Conservation (phyloP, 1,140 invertebrate species). For the Eurosta solidaginis region DNA sequence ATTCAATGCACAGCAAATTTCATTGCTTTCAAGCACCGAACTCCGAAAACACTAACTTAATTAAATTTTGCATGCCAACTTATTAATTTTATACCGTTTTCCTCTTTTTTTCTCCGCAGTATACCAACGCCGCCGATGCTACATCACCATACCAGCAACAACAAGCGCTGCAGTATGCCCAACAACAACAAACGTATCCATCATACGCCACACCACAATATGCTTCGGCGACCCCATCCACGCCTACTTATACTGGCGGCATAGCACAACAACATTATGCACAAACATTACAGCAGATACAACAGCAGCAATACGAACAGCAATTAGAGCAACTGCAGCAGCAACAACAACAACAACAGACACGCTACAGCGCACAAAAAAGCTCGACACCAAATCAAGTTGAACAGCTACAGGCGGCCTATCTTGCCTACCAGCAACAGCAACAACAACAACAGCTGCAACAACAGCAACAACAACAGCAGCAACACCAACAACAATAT, state of each 20-base stretch:
- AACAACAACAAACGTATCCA: background rate
- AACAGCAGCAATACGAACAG: conserved; percentile 34
- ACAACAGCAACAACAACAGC: conserved; percentile 41
- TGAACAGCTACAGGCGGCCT: conserved; percentile 51
- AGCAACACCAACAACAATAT: conserved; percentile 50
- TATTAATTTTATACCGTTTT: background rate
- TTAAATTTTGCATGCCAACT: background rate
- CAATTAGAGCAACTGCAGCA: conserved; percentile 12
- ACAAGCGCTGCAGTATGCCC: conserved; percentile 36
- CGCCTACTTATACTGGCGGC: background rate
- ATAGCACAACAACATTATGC: conserved; percentile 23
- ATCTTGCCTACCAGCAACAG: conserved; percentile 42
- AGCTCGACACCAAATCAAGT: background rate
- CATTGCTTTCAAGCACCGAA: background rate
- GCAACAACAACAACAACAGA: conserved; percentile 21
- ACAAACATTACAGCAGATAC: conserved; percentile 32
- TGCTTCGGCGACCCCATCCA: background rate
- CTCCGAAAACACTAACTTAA: too few species aligned
- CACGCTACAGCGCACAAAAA: background rate
- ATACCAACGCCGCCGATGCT: conserved; percentile 18
- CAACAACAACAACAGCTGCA: conserved; percentile 37
- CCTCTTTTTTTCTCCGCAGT: conserved; percentile 24
- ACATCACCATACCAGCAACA: conserved; percentile 13
- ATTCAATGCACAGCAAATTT: background rate
- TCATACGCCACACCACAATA: background rate